These are phyloP conservation scores for Scelioninae gen. 2 DNA, from an alignment of 2,888 invertebrate species.

Conservation along the genomic window DNA sequence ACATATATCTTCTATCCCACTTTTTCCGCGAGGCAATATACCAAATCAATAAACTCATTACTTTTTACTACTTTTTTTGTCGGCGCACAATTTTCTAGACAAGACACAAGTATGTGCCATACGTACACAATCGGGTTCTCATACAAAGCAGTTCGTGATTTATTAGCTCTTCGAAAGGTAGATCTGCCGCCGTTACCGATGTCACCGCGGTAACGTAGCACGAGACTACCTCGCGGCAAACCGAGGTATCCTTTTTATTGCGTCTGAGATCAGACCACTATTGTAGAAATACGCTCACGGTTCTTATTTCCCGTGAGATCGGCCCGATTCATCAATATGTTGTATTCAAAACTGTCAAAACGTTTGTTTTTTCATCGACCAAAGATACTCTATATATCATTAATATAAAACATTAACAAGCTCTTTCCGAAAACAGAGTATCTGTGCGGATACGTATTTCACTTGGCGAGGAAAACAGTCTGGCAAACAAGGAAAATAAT, in stretches of 20 bases:
- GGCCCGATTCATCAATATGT: no score
- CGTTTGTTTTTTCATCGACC: no score
- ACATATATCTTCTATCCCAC: not conserved
- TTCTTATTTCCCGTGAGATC: conserved; percentile 53
- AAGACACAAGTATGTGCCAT: conserved; percentile 4
- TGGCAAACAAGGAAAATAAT: no score
- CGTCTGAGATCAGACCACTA: conserved; percentile 27
- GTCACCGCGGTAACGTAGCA: conserved; percentile 42
- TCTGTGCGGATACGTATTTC: no score
- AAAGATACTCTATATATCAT: no score
- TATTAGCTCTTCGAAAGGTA: conserved; percentile 71
- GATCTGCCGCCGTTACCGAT: conserved; percentile 71
- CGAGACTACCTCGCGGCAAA: conserved; percentile 42
- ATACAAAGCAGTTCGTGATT: conserved; percentile 70
- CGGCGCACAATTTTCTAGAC: conserved; percentile 15
- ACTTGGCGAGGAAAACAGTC: no score
- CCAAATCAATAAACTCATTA: conserved; percentile 21
- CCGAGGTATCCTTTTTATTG: conserved; percentile 48
- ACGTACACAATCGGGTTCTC: conserved; percentile 64
- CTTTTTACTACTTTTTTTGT: conserved; percentile 13
- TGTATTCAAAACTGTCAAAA: no score
- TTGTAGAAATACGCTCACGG: conserved; percentile 31
- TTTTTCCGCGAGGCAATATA: conserved; percentile 1
- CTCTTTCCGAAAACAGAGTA: no score
- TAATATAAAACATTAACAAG: no score